phyloP scores from a whole-genome alignment of 2,113 vertebrate species.

The Carassius gibelio region DNA sequence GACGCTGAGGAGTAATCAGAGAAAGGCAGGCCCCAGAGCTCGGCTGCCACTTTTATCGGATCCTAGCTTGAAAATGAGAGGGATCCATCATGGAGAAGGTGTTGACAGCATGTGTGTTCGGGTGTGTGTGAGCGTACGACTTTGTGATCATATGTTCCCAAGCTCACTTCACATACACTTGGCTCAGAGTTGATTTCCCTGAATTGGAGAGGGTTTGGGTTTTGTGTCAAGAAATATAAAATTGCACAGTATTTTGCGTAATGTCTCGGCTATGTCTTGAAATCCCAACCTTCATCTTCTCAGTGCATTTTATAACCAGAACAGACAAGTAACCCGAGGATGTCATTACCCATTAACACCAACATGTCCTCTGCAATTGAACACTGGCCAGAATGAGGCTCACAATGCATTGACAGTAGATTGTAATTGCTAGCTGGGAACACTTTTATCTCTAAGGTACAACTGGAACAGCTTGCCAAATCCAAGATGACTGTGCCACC shows the following conservation, averaged over 20 bases:
- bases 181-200: slow-evolving; percentile 13
- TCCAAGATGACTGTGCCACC: slow-evolving; percentile 50
- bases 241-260: background rate
- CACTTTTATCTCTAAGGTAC: slow-evolving; percentile 33
- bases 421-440: slow-evolving; percentile 46
- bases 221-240: background rate
- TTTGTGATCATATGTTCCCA: slow-evolving; percentile 10
- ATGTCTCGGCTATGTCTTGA: background rate
- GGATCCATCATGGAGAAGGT: slow-evolving; percentile 50
- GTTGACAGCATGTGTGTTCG: slow-evolving; percentile 49
- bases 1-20: slow-evolving; percentile 85
- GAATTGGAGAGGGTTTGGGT: background rate
- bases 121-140: slow-evolving; percentile 50
- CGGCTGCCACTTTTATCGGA: slow-evolving; percentile 73
- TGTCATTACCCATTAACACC: slow-evolving; percentile 29
- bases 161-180: slow-evolving; percentile 12
- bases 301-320: slow-evolving; percentile 32
- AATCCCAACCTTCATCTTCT: slow-evolving; percentile 19
- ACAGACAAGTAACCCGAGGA: slow-evolving; percentile 33
- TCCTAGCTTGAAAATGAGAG: slow-evolving; percentile 53
- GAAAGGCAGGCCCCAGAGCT: slow-evolving; percentile 84
- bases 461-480: slow-evolving; percentile 47
- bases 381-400: slow-evolving; percentile 15
- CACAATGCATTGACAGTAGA: slow-evolving; percentile 3
- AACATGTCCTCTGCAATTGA: slow-evolving; percentile 1